phyloP scores from a whole-genome alignment of 2,888 invertebrate species.

The Aphelenchoides bicaudatus region DNA sequence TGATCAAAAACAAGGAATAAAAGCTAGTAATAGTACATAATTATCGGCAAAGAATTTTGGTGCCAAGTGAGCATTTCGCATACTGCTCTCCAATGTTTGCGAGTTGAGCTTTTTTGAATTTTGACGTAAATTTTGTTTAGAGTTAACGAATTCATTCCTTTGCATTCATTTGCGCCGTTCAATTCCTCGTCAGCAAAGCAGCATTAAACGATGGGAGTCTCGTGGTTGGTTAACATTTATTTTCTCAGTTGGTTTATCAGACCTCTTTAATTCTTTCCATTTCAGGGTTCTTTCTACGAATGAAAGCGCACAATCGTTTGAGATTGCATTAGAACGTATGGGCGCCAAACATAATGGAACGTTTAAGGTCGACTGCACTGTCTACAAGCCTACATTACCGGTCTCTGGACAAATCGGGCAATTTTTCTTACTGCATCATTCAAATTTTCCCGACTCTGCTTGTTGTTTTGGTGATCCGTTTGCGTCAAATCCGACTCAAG shows the following conservation, averaged over 20 bases:
- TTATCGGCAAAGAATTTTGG: no score
- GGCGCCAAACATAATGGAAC: constrained; percentile 21
- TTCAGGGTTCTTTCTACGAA: constrained; percentile 40
- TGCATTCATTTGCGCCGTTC: not conserved
- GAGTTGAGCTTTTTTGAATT: not conserved
- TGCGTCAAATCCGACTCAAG: constrained; percentile 30
- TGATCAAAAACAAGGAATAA: not conserved
- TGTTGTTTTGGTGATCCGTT: constrained; percentile 41
- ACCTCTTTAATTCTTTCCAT: constrained; percentile 8
- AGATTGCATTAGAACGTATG: constrained; percentile 27
- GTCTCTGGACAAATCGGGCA: constrained; percentile 27
- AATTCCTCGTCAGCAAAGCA: not conserved
- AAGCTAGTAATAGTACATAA: no score
- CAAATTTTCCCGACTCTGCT: constrained; percentile 49
- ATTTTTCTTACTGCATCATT: constrained; percentile 45
- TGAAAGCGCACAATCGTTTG: constrained; percentile 25
- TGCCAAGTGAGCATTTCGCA: no score
- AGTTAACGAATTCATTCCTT: no score
- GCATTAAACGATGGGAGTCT: constrained; percentile 21
- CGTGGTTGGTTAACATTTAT: constrained; percentile 20
- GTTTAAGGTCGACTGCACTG: constrained; percentile 34
- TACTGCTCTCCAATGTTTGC: no score
- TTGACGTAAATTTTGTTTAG: not conserved
- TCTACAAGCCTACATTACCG: constrained; percentile 30
- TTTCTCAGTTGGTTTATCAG: constrained; percentile 9